A percentile compares a stretch with the other conserved stretches of the same genome.
phyloP scores from a whole-genome alignment of 1,140 invertebrate species.

The Lasioglossum albipes region DNA sequence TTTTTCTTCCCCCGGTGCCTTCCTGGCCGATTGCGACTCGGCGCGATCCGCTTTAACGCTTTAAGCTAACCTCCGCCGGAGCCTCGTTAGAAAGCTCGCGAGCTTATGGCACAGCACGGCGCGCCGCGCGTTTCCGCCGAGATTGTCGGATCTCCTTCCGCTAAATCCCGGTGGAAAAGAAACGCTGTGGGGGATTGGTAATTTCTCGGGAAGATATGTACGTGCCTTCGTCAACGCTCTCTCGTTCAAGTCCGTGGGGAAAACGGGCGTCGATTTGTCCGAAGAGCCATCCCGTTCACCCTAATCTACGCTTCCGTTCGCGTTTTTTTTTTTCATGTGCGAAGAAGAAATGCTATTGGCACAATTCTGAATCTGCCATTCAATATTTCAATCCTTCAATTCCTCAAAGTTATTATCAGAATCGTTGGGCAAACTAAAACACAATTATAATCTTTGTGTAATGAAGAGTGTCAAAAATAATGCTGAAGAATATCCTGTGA shows the following conservation, averaged over 20 bases:
- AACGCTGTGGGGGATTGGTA: background rate
- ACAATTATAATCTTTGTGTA: too few relatives aligned
- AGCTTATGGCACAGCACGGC: conserved; percentile 43
- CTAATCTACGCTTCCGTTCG: background rate
- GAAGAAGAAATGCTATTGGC: background rate
- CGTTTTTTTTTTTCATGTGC: background rate
- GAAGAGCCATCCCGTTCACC: background rate
- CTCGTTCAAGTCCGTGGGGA: background rate
- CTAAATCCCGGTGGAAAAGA: background rate
- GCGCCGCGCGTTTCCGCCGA: conserved; percentile 51
- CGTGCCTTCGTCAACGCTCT: background rate
- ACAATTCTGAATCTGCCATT: too few relatives aligned
- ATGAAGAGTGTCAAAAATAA: too few relatives aligned
- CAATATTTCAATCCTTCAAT: too few relatives aligned
- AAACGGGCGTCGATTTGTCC: background rate
- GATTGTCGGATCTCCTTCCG: conserved; percentile 54
- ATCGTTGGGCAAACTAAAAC: too few relatives aligned
- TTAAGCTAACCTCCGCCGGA: conserved; percentile 54
- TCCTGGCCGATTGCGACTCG: conserved; percentile 17
- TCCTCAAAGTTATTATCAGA: too few relatives aligned
- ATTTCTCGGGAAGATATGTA: conserved; percentile 5
- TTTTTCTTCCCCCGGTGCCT: background rate
- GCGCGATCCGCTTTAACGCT: conserved; percentile 63
- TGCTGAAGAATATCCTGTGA: too few relatives aligned
- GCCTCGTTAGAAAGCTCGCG: conserved; percentile 63